Evolutionary conservation across 1,140 invertebrate species (phyloP).

Genomic region (Archegozetes longisetosus): DNA sequence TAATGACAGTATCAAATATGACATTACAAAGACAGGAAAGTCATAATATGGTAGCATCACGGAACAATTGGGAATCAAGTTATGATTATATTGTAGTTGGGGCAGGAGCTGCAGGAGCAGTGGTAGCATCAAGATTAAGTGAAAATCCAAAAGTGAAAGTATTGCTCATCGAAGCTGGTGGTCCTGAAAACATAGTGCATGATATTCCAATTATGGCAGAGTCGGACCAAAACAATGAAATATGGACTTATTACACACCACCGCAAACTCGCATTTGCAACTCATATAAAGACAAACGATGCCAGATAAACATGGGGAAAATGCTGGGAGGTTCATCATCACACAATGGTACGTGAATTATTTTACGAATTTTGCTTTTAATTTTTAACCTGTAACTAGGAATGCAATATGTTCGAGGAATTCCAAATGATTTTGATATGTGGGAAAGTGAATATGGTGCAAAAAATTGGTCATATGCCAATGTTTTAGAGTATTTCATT

Average conservation of each 20-base stretch:
- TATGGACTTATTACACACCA: no score
- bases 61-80: conserved; percentile 42
- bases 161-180: conserved; percentile 49
- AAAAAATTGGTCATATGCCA: conserved; percentile 73
- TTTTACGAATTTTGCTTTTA: no score
- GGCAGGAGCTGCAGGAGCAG: conserved; percentile 48
- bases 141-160: conserved; percentile 39
- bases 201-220: no score
- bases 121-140: conserved; percentile 42
- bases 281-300: conserved; percentile 49
- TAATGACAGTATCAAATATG: no score
- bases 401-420: conserved; percentile 92
- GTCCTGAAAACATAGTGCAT: conserved; percentile 67
- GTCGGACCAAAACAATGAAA: no score
- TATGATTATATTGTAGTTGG: conserved; percentile 62
- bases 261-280: no score
- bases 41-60: conserved; percentile 29
- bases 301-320: conserved; percentile 70
- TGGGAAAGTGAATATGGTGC: conserved; percentile 87
- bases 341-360: conserved; percentile 87
- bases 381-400: no score
- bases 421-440: conserved; percentile 76
- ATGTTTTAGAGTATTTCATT: conserved; percentile 70
- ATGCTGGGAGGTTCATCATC: conserved; percentile 64
- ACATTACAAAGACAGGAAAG: no score